Evolutionary conservation across 2,797 vertebrate genomes (phyloP), one percentile per base, ranked within the genome.

Genomic region (Pteropus rufus): DNA sequence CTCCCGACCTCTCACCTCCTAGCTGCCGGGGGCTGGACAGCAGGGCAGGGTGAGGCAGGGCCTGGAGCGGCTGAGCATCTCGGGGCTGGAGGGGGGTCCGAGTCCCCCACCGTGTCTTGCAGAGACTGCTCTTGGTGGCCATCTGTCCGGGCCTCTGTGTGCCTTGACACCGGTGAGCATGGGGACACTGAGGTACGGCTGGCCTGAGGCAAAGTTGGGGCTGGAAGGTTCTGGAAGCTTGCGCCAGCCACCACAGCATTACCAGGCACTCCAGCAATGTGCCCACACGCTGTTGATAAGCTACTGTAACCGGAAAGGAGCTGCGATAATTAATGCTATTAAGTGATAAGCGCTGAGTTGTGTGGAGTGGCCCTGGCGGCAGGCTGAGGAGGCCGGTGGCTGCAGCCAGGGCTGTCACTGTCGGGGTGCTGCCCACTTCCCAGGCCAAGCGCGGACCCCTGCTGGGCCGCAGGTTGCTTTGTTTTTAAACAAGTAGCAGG

Each of bases 31-130:
- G 0, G 11, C 81, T 56, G 31, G 34, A 15, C 73, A 23, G 24
- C n/a, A 19, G 49, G 26, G 54, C 5, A 2, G 41, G 31, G 46
- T 1, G 21, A 29, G 23, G 21, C 1, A 14, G n/a, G 72, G 15
- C 12, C 10, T 1, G 23, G 46, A 26, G 23, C 0, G 1, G 14
- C 16, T 1, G 29, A 3, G 3, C 34, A 2, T 5, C 10, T 10
- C 2, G 0, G 16, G 69, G 8, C 0, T 23, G 10, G 14, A 21
- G 18, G 26, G 34, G 14, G 15, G 19, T 2, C 34, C 8, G 46
- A 0, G 0, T 23, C 7, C 2, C 75, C 11, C 5, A 9, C 7
- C 0, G 1, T 2, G 34, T 19, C 62, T 31, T 1, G 0, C 15
- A 0, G 80, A 54, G 44, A 36, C 46, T 0, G 5, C 15, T 19